Percentiles rank a stretch among this genome's conserved stretches.
phyloP scores from a whole-genome alignment of 2,888 invertebrate genomes.

The Erebia epiphron region DNA sequence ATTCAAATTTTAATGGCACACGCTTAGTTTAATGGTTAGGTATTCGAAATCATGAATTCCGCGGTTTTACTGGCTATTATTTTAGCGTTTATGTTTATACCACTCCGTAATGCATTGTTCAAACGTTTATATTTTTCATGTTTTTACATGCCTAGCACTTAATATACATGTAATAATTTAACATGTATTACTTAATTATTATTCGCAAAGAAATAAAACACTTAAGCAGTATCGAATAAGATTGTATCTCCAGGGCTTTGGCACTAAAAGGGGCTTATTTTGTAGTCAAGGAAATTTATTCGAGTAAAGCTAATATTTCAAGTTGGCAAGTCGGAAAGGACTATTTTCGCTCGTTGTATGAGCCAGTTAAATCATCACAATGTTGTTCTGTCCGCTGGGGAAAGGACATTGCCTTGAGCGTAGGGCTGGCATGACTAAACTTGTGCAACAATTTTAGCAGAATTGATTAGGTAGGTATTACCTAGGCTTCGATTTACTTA shows the following conservation, averaged over 20 bases:
- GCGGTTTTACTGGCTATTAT: slow-evolving; percentile 55
- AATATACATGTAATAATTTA: not conserved
- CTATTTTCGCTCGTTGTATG: slow-evolving; percentile 69
- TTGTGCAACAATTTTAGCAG: not conserved
- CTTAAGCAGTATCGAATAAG: too few relatives aligned
- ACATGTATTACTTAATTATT: not conserved
- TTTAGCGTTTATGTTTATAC: slow-evolving; percentile 54
- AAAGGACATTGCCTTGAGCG: slow-evolving; percentile 66
- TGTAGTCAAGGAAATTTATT: slow-evolving; percentile 40
- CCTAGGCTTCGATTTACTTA: not conserved
- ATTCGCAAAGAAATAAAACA: not conserved
- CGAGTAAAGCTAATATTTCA: slow-evolving; percentile 54
- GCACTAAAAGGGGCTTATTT: slow-evolving; percentile 37
- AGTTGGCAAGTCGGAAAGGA: slow-evolving; percentile 59
- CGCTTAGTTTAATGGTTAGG: slow-evolving; percentile 45
- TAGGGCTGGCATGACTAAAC: slow-evolving; percentile 45
- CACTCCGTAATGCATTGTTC: slow-evolving; percentile 43
- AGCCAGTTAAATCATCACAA: slow-evolving; percentile 72
- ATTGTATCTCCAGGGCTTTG: slow-evolving; percentile 14
- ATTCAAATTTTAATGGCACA: slow-evolving; percentile 43
- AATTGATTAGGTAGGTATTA: not conserved
- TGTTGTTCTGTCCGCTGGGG: slow-evolving; percentile 59
- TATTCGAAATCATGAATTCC: slow-evolving; percentile 54
- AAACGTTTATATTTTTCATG: slow-evolving; percentile 28
- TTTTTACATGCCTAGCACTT: slow-evolving; percentile 19